Evolutionary conservation across 1,140 invertebrate genomes (phyloP).

Genomic region (Anadara kagoshimensis): DNA sequence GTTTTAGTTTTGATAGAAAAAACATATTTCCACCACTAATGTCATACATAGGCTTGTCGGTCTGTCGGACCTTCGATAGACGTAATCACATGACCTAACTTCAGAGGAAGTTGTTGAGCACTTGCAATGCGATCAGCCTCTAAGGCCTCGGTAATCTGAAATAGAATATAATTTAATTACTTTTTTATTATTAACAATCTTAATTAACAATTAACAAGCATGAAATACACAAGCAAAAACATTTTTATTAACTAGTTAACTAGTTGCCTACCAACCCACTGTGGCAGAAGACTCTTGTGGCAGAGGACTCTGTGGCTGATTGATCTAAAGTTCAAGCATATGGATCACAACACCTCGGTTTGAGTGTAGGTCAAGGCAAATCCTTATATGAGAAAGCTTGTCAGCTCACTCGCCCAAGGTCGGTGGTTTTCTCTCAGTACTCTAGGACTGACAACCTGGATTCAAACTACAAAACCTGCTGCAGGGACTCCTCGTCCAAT

Average conservation of each 20-base stretch:
- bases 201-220: not conserved
- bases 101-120: conserved; percentile 60
- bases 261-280: not conserved
- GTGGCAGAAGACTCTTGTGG: not conserved
- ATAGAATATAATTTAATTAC: conserved; percentile 1
- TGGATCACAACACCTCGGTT: no score
- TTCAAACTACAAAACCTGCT: no score
- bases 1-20: no score
- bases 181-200: not conserved
- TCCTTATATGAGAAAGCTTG: no score
- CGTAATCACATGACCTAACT: conserved; percentile 63
- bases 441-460: no score
- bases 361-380: no score
- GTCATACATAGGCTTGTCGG: no score
- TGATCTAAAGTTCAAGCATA: no score
- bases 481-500: no score
- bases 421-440: no score
- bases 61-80: conserved; percentile 62
- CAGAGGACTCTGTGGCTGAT: not conserved
- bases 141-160: conserved; percentile 41
- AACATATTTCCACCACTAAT: no score
- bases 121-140: conserved; percentile 55
- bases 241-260: not conserved
- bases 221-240: not conserved
- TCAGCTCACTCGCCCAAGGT: no score